phyloP scores from a whole-genome alignment of 1,140 invertebrate genomes.

The Drosophila nasuta region DNA sequence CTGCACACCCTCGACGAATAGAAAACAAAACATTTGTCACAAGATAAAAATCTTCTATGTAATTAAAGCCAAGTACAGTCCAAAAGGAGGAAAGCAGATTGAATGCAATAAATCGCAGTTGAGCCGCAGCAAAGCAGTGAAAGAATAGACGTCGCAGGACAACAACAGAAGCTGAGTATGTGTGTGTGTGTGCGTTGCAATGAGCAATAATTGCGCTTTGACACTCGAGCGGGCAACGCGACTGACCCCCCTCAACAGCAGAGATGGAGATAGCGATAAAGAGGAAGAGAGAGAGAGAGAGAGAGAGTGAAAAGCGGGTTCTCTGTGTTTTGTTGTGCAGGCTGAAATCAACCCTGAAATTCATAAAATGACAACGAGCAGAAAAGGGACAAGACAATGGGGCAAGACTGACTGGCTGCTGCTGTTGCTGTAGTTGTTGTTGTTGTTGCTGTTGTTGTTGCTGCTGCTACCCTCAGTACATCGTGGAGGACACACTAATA shows the following conservation, averaged over 20 bases:
- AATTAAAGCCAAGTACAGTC: slow-evolving; percentile 33
- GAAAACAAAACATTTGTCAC: slow-evolving; percentile 37
- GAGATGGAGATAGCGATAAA: neutral
- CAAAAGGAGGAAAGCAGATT: slow-evolving; percentile 46
- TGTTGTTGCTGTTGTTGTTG: neutral
- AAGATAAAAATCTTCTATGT: slow-evolving; percentile 26
- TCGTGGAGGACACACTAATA: slow-evolving; percentile 61
- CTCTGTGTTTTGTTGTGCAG: neutral
- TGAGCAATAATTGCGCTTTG: slow-evolving; percentile 74
- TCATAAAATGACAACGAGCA: slow-evolving; percentile 48
- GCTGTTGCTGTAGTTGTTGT: neutral
- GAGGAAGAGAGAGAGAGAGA: neutral
- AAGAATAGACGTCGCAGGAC: neutral
- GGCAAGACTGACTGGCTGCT: slow-evolving; percentile 6
- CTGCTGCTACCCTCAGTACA: neutral
- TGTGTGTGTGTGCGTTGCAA: slow-evolving; percentile 31
- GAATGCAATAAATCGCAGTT: slow-evolving; percentile 65
- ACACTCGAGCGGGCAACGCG: slow-evolving; percentile 44
- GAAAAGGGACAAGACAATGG: slow-evolving; percentile 56
- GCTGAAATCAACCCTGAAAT: slow-evolving; percentile 68
- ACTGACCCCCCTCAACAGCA: slow-evolving; percentile 10
- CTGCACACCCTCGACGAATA: neutral
- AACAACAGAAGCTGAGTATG: slow-evolving; percentile 11
- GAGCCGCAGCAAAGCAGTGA: slow-evolving; percentile 20
- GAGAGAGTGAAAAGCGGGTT: neutral